phyloP scores from a whole-genome alignment of 2,888 invertebrate species.

The Protonemura montana region DNA sequence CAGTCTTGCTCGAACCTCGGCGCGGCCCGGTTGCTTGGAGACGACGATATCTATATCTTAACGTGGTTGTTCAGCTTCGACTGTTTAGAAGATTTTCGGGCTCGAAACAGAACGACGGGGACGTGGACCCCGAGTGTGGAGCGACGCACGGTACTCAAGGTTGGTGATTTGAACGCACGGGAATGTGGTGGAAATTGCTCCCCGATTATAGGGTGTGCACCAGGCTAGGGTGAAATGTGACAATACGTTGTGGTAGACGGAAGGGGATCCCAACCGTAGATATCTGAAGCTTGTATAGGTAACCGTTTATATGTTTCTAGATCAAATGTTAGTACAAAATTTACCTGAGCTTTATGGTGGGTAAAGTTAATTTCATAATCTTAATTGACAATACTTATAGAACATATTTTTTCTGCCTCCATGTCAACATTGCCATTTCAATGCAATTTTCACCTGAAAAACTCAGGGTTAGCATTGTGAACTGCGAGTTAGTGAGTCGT shows the following conservation, averaged over 20 bases:
- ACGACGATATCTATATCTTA: not conserved
- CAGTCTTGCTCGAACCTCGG: not conserved
- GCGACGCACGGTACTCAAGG: not conserved
- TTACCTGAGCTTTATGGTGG: too few species aligned
- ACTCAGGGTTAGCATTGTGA: not conserved
- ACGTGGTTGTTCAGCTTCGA: not conserved
- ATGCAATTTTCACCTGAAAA: not conserved
- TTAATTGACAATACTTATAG: too few species aligned
- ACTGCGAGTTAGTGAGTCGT: not conserved
- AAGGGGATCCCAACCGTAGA: too few species aligned
- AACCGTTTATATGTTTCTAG: too few species aligned
- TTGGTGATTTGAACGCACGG: not conserved
- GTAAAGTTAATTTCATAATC: too few species aligned
- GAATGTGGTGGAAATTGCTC: not conserved
- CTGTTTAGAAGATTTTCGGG: not conserved
- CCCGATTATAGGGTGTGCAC: not conserved
- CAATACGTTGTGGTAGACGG: too few species aligned
- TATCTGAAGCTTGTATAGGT: too few species aligned
- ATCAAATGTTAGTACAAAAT: too few species aligned
- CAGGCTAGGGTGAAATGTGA: too few species aligned
- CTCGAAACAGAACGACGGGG: not conserved
- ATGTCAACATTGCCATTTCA: not conserved
- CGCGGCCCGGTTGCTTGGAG: not conserved
- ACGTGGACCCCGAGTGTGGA: not conserved
- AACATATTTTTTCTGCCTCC: not conserved